Conservation (phyloP, 2,113 vertebrate species). For the Porphyrio hochstetteri region DNA sequence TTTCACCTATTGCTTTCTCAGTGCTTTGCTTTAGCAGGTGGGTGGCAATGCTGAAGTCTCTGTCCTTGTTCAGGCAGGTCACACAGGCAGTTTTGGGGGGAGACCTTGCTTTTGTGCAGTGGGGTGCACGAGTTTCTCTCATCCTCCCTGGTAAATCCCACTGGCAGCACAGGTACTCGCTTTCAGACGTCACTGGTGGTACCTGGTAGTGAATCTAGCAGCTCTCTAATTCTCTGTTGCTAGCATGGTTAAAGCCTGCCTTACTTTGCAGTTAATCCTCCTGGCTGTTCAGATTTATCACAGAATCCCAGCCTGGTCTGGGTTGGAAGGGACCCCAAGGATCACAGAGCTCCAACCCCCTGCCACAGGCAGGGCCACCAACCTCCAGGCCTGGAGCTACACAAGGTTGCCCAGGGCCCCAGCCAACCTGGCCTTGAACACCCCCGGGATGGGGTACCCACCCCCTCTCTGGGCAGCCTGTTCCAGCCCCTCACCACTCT, state of each 20-base stretch:
- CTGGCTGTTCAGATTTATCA: background rate
- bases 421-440: no score
- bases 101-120: fast-evolving
- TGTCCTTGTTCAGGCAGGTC: background rate
- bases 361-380: no score
- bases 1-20: background rate
- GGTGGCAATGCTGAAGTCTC: background rate
- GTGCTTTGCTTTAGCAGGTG: background rate
- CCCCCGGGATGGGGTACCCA: no score
- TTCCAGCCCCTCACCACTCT: no score
- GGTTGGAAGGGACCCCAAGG: no score
- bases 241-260: background rate
- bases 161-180: background rate
- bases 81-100: background rate
- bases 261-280: background rate
- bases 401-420: no score
- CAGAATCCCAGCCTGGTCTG: no score
- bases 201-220: background rate
- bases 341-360: no score
- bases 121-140: background rate
- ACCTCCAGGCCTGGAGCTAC: no score
- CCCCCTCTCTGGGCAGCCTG: no score
- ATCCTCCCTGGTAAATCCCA: background rate
- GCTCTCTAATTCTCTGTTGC: background rate
- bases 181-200: background rate